Percentiles rank a stretch among this genome's conserved stretches.
Conservation (phyloP, 1,140 invertebrate species). For the Cotesia typhae region DNA sequence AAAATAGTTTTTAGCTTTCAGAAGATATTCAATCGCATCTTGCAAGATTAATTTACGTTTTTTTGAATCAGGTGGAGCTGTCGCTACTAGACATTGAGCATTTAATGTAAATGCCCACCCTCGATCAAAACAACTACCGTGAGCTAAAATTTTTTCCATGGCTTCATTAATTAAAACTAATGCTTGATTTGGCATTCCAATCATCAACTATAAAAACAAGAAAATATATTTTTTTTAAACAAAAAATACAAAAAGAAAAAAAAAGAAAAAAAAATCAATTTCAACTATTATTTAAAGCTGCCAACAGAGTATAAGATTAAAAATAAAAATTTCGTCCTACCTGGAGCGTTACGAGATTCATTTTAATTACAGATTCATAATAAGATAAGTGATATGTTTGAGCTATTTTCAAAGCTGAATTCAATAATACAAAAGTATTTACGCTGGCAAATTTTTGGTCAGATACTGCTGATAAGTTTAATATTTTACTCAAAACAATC, state of each 20-base stretch:
- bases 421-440: constrained; percentile 70
- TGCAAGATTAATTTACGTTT: constrained; percentile 68
- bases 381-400: constrained; percentile 79
- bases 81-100: constrained; percentile 75
- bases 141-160: constrained; percentile 77
- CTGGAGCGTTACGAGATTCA: constrained; percentile 79
- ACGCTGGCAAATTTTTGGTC: constrained; percentile 64
- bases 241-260: background rate
- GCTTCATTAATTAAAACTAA: constrained; percentile 74
- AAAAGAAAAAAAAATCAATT: background rate
- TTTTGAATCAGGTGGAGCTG: constrained; percentile 59
- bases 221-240: constrained; percentile 26
- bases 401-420: constrained; percentile 76
- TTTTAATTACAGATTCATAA: constrained; percentile 76
- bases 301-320: background rate
- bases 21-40: constrained; percentile 73
- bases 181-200: constrained; percentile 79
- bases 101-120: constrained; percentile 73
- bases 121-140: constrained; percentile 83
- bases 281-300: constrained; percentile 11
- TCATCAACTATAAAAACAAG: constrained; percentile 69
- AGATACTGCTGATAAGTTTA: constrained; percentile 68
- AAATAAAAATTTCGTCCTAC: constrained; percentile 51
- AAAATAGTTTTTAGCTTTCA: constrained; percentile 75
- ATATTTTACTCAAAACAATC: constrained; percentile 77